A percentile compares a stretch with the other conserved stretches of the same genome.
Conservation (phyloP, 2,113 vertebrate genomes). For the Machaerirhynchus nigripectus region DNA sequence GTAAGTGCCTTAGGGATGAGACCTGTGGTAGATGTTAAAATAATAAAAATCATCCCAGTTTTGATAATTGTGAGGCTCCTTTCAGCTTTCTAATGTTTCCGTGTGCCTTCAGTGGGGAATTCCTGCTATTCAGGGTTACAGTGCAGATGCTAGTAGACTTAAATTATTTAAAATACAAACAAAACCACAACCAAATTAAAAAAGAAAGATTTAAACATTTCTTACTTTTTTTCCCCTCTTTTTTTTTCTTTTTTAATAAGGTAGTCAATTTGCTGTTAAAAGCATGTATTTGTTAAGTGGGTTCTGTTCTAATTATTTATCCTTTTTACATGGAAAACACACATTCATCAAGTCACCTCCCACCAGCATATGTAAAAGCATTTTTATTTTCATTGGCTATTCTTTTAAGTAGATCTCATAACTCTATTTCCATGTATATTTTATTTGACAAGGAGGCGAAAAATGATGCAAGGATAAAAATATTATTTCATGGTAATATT, state of each 20-base stretch:
- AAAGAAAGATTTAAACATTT: neutral
- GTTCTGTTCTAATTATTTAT: neutral
- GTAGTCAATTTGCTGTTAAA: neutral
- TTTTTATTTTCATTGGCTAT: neutral
- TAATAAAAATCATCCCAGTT: neutral
- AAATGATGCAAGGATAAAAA: neutral
- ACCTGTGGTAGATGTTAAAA: neutral
- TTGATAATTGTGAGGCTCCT: neutral
- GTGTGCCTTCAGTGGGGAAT: neutral
- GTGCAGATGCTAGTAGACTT: neutral
- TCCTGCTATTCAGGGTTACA: neutral
- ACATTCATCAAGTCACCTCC: neutral
- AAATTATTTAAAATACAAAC: neutral
- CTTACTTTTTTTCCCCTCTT: accelerated
- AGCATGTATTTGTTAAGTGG: neutral
- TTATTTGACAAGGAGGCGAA: neutral
- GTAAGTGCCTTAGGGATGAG: neutral
- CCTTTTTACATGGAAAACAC: neutral
- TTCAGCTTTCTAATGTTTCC: neutral
- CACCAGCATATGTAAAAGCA: neutral
- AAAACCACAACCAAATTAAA: neutral
- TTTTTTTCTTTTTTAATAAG: neutral
- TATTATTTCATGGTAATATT: neutral
- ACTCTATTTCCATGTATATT: neutral
- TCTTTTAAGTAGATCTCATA: neutral